A percentile compares a stretch with the other conserved stretches of the same genome.
Conservation (phyloP, 2,113 vertebrate species). For the Chaenocephalus aceratus region DNA sequence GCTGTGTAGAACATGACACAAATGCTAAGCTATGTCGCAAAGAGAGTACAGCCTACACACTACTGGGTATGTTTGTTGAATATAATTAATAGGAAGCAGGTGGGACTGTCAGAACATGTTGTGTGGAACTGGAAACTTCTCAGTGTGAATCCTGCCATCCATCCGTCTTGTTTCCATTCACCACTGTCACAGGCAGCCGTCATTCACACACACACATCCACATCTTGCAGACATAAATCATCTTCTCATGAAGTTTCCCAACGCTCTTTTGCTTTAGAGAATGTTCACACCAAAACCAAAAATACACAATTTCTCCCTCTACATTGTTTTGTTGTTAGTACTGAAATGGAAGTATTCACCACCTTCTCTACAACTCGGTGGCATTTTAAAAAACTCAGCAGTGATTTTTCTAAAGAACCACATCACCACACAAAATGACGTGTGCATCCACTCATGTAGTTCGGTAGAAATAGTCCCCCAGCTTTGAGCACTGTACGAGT, state of each 20-base stretch:
- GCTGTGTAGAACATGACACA: constrained; percentile 51
- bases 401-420: too few relatives aligned
- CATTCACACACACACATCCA: neutral
- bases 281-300: too few relatives aligned
- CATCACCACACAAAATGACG: too few relatives aligned
- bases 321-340: too few relatives aligned
- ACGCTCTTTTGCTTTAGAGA: neutral
- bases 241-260: constrained; percentile 14
- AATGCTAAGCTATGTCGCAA: constrained; percentile 69
- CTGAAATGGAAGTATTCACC: too few relatives aligned
- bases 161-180: constrained; percentile 29
- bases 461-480: too few relatives aligned
- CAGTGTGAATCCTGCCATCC: constrained; percentile 34
- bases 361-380: too few relatives aligned
- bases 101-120: constrained; percentile 77
- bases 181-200: constrained; percentile 27
- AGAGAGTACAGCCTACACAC: constrained; percentile 53
- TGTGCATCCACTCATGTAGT: too few relatives aligned
- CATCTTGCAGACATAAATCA: constrained; percentile 16
- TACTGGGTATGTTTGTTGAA: constrained; percentile 66
- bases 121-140: constrained; percentile 61
- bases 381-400: too few relatives aligned
- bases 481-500: too few relatives aligned
- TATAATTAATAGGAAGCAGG: constrained; percentile 75
- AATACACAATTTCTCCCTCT: too few relatives aligned